Evolutionary conservation across 2,888 invertebrate genomes (phyloP), one percentile per base, ranked within the genome.

Genomic region (Drosophila infuscata): DNA sequence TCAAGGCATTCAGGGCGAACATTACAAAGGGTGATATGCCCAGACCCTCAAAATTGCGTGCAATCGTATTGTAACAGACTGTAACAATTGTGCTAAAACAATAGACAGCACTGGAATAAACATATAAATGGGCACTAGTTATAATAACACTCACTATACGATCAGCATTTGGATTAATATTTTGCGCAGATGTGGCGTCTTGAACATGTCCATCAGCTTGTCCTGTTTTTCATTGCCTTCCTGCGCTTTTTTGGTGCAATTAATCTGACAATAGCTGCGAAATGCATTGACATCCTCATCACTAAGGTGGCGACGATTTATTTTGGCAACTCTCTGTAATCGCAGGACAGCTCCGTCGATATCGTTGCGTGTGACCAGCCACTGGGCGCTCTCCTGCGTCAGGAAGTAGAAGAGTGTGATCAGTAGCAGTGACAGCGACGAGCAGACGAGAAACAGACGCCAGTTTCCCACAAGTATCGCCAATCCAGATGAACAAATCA

Each of bases 351-450:
- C 94, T 41, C 94, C 93, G 38, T 94, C 93, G 1, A 93, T 88
- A 64, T 93, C 91, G 32, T 94, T 94, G 75, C 94, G 93, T 56
- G 94, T 94, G 8, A 95, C 92, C 33, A 95, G 89, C 95, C 95
- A 95, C 76, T 94, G 94, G 0, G 94, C 95, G 77, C 95, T 95
- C 89, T 95, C 95, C 9, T 94, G 94, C 12, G 93, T 93, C 48
- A 94, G 79, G 29, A 94, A 93, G 65, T 94, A 94, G 78, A 94
- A 94, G 1, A 88, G 46, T 0, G 93, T 70, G 5, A 94, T 92
- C 25, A 92, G 66, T 0, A 93, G 61, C 58, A 94, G 92, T 0
- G 95, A 94, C 48, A 94, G 62, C 1, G 94, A 93, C 0, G 94
- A 93, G 65, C 93, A 92, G n/a, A 93, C 81, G 41, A 94, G 88